Percentiles rank a stretch among this genome's conserved stretches.
Evolutionary conservation across 30 jellyfish, hydroid and myxozoan species (phyloP).

Genomic region (Aurelia aurita): DNA sequence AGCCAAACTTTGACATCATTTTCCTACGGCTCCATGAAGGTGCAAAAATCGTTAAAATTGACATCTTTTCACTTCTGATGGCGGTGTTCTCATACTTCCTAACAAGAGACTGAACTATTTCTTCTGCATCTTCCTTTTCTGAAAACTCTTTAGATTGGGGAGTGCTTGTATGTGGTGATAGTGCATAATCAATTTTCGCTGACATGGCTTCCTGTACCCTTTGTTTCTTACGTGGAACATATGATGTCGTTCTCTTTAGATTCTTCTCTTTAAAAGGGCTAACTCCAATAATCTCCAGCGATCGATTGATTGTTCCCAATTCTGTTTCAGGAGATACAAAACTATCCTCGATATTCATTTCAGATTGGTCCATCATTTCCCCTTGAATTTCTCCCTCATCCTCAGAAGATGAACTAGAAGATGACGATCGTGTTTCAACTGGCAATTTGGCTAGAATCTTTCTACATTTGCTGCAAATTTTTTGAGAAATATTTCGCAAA

Average conservation of each 20-base stretch:
- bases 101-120: background rate
- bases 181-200: too few relatives aligned
- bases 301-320: background rate
- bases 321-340: constrained; percentile 8
- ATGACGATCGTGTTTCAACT: background rate
- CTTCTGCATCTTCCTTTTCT: background rate
- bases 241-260: background rate
- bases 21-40: constrained; percentile 10
- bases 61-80: background rate
- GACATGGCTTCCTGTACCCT: background rate
- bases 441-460: constrained; percentile 11
- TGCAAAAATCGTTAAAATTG: background rate
- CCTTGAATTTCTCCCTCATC: background rate
- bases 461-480: too few relatives aligned
- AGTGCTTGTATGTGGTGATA: constrained; percentile 3
- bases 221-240: constrained; percentile 3
- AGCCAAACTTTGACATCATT: constrained; percentile 14
- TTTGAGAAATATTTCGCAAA: too few relatives aligned
- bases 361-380: background rate
- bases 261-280: constrained; percentile 3
- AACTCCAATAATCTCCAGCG: constrained; percentile 7
- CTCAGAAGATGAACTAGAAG: constrained; percentile 7
- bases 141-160: constrained; percentile 6
- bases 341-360: background rate
- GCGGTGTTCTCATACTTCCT: background rate